Conservation (phyloP, 2,113 vertebrate genomes). For the Tupaia chinensis region DNA sequence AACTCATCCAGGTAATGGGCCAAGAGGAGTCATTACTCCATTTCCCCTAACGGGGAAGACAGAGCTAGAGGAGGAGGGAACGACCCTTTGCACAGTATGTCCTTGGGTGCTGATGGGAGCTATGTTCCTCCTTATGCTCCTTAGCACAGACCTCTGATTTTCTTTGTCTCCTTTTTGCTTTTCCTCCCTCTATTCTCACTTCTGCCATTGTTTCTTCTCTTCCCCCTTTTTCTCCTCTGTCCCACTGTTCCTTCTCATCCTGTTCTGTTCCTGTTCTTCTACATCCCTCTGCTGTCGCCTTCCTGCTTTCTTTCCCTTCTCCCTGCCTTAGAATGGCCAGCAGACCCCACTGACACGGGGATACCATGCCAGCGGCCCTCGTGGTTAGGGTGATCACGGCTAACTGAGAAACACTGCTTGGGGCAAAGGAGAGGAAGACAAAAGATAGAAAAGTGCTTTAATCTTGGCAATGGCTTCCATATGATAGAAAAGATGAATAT, state of each 20-base stretch:
- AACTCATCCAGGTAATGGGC: conserved; percentile 94
- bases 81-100: accelerated
- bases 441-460: background rate
- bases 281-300: background rate
- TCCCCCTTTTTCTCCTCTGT: background rate
- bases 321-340: background rate
- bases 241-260: background rate
- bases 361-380: background rate
- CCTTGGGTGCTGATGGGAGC: accelerated
- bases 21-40: background rate
- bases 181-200: background rate
- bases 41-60: background rate
- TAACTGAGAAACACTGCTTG: background rate
- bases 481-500: background rate
- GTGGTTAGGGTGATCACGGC: background rate
- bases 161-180: background rate
- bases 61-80: background rate
- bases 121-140: background rate
- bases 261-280: background rate
- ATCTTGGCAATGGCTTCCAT: background rate
- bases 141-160: accelerated
- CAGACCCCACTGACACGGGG: accelerated
- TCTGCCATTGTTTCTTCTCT: background rate
- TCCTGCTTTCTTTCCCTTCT: background rate
- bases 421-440: background rate